phyloP scores from a whole-genome alignment of 2,888 invertebrate genomes.

The Tipula vernalis region DNA sequence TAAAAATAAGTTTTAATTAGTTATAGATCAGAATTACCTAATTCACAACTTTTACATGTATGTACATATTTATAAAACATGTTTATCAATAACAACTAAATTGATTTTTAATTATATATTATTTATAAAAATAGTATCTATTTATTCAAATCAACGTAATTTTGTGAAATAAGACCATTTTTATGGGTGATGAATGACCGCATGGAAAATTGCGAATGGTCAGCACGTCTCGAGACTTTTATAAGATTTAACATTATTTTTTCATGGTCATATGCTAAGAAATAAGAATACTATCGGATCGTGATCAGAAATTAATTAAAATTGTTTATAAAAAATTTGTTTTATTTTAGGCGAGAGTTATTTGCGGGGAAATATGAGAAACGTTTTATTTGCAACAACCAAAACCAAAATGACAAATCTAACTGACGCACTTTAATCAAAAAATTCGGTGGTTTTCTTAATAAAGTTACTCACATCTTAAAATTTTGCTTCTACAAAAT shows the following conservation, averaged over 20 bases:
- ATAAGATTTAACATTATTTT: neutral
- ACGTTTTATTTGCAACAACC: too few relatives aligned
- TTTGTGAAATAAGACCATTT: neutral
- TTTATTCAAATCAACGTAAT: neutral
- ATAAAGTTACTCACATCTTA: too few relatives aligned
- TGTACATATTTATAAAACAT: neutral
- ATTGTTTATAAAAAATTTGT: neutral
- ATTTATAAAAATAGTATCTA: neutral
- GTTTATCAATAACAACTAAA: neutral
- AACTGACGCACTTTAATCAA: neutral
- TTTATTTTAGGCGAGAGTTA: neutral
- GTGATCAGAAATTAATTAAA: neutral
- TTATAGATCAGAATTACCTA: neutral
- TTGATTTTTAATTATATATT: neutral
- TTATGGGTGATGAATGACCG: neutral
- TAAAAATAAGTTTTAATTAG: neutral
- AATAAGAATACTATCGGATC: neutral
- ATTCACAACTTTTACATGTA: neutral
- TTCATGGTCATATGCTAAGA: neutral
- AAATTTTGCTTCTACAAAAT: neutral
- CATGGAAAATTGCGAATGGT: neutral
- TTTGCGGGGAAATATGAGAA: neutral
- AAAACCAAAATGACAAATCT: neutral
- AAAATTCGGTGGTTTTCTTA: too few relatives aligned
- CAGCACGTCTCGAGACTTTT: neutral